Base-by-base conservation (phyloP, 2,113 vertebrate genomes). In the Pyrgilauda ruficollis region DNA sequence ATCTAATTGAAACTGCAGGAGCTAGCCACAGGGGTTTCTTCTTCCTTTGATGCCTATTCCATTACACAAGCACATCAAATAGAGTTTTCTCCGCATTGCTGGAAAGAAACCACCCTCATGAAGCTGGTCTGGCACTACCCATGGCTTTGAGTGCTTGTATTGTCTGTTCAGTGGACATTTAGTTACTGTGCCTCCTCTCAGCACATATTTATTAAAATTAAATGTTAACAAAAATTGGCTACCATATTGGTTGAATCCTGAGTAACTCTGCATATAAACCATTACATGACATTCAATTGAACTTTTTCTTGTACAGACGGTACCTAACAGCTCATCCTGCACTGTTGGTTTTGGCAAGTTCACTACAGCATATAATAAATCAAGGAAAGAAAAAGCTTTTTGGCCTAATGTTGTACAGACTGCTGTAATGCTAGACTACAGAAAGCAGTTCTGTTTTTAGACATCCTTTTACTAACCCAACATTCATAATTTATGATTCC, bases 271-370 rank as follows among this genome's bases (percentile, higher is more conserved):
- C 41, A 12, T 96, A 74, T 96, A 97, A 97, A 95, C 96, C 93
- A 87, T 92, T 80, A 92, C 94, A 59, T 98, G 98, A 99, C 98
- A 99, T 98, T 97, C 97, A 94, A 96, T 69, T 99, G 98, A 99
- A 99, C 99, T 98, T 98, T 97, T 94, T 92, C 95, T 95, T 93
- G 87, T 97, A 95, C 97, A 92, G 97, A 93, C 97, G 92, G 98
- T 98, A 98, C 99, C 98, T 99, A 97, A 76, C 97, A 98, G 98
- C 98, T 98, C 98, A 98, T 98, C 98, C 97, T 97, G 94, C 96
- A 90, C 97, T 98, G 98, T 99, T 99, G 98, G 98, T 98, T 98
- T 98, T 99, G 99, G 98, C 98, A 98, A 98, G 97, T 97, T 98
- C 95, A 81, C 98, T 96, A 88, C 97, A 95, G 97, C 98, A 97